These are phyloP conservation scores for Euwallacea similis DNA, from an alignment of 1,140 invertebrate species.

Conservation along the genomic window DNA sequence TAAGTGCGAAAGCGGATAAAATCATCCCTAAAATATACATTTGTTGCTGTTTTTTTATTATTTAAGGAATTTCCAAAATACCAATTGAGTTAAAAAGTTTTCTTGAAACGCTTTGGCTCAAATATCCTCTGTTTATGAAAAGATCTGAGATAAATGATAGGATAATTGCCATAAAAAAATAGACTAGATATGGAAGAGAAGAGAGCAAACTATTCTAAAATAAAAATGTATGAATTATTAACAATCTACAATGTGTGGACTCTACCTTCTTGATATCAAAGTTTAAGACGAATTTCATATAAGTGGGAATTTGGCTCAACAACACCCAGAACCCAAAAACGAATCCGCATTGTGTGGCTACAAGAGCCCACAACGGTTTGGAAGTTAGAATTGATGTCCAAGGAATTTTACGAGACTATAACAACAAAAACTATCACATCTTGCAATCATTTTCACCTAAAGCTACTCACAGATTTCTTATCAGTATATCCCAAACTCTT, in stretches of 20 bases:
- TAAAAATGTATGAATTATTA: constrained; percentile 68
- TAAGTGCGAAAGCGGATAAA: constrained; percentile 59
- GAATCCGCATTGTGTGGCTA: constrained; percentile 79
- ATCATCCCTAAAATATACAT: constrained; percentile 55
- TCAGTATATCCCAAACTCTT: constrained; percentile 37
- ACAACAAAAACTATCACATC: no score
- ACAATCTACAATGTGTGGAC: constrained; percentile 43
- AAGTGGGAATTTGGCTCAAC: constrained; percentile 87
- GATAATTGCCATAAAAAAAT: constrained; percentile 68
- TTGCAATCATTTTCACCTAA: background rate
- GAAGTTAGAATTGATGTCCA: constrained; percentile 78
- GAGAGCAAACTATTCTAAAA: constrained; percentile 72
- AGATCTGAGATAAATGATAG: constrained; percentile 67
- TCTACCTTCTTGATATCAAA: constrained; percentile 69
- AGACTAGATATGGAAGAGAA: constrained; percentile 78
- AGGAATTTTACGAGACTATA: constrained; percentile 58
- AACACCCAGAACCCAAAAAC: constrained; percentile 94
- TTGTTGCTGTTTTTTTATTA: background rate
- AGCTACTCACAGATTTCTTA: constrained; percentile 44
- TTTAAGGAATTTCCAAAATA: constrained; percentile 43
- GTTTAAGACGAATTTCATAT: constrained; percentile 79
- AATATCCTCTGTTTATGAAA: constrained; percentile 58
- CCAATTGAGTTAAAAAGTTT: constrained; percentile 69
- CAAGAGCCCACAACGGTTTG: constrained; percentile 78
- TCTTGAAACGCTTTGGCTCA: constrained; percentile 58